A percentile compares a stretch with the other conserved stretches of the same genome.
These are phyloP conservation scores for Enhydra lutris DNA, from an alignment of 2,113 vertebrate genomes.

Conservation along the genomic window DNA sequence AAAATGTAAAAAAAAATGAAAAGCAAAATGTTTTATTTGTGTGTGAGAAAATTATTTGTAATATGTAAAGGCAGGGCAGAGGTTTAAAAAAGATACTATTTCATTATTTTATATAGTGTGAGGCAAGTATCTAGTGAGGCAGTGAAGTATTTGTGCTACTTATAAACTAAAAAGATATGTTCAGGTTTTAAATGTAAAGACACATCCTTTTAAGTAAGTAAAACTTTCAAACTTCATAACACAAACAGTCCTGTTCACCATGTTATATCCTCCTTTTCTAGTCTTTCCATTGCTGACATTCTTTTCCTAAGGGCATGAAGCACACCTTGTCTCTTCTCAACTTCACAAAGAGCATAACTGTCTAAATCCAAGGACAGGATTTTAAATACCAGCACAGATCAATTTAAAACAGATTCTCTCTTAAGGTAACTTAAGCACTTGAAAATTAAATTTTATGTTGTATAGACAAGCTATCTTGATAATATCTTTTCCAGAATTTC, in stretches of 20 bases:
- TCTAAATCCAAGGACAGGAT: slow-evolving; percentile 1
- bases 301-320: not conserved
- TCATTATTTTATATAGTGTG: not conserved
- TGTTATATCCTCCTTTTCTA: not conserved
- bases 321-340: not conserved
- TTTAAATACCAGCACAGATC: slow-evolving; percentile 45
- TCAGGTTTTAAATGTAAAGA: not conserved
- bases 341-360: not conserved
- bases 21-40: not conserved
- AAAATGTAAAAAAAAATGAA: not conserved
- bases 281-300: not conserved
- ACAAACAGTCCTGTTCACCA: not conserved
- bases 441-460: slow-evolving; percentile 64
- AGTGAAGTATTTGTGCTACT: not conserved
- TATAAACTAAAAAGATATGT: not conserved
- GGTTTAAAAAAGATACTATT: not conserved
- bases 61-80: not conserved
- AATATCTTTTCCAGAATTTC: slow-evolving; percentile 74
- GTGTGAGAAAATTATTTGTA: not conserved
- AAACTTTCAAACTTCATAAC: not conserved
- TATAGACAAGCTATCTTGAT: slow-evolving; percentile 62
- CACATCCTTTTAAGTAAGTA: not conserved
- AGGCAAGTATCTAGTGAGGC: not conserved
- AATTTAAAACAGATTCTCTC: slow-evolving; percentile 59
- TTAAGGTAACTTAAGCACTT: slow-evolving; percentile 46